These are phyloP conservation scores for Drosophila neonasuta DNA, from an alignment of 2,888 invertebrate genomes.

Conservation along the genomic window DNA sequence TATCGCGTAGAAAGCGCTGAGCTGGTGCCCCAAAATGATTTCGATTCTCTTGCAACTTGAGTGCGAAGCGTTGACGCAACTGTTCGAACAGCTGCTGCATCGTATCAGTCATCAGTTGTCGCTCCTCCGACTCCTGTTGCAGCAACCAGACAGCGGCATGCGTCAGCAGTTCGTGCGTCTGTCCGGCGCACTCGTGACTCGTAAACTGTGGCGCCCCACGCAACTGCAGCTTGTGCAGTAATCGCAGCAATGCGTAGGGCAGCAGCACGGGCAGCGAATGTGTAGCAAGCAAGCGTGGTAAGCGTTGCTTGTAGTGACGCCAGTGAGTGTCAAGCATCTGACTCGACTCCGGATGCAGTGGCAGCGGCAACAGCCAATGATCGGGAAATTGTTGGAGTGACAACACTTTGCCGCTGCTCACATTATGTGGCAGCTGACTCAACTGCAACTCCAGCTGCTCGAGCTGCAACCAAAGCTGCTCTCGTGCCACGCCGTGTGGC, in stretches of 20 bases:
- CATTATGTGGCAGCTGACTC: neutral
- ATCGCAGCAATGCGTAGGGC: conserved; percentile 39
- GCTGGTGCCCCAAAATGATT: conserved; percentile 32
- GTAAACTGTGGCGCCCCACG: conserved; percentile 13
- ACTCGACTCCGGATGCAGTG: neutral
- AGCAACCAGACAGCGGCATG: conserved; percentile 61
- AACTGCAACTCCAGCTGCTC: conserved; percentile 22
- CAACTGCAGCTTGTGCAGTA: conserved; percentile 29
- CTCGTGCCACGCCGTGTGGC: neutral
- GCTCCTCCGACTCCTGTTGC: conserved; percentile 11
- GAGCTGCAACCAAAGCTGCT: conserved; percentile 28
- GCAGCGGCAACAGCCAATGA: conserved; percentile 50
- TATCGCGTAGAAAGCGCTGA: conserved; percentile 32
- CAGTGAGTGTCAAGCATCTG: neutral
- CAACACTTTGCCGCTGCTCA: neutral
- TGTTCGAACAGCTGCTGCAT: conserved; percentile 46
- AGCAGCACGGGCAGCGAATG: conserved; percentile 12
- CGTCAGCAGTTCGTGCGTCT: conserved; percentile 45
- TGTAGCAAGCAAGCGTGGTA: neutral
- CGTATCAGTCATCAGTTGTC: conserved; percentile 1
- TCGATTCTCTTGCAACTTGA: conserved; percentile 41
- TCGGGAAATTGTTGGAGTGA: neutral
- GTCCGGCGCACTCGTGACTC: conserved; percentile 44
- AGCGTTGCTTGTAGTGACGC: neutral
- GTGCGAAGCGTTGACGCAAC: conserved; percentile 44